phyloP scores from a whole-genome alignment of 2,888 invertebrate species.

The Strigamia transsilvanica region DNA sequence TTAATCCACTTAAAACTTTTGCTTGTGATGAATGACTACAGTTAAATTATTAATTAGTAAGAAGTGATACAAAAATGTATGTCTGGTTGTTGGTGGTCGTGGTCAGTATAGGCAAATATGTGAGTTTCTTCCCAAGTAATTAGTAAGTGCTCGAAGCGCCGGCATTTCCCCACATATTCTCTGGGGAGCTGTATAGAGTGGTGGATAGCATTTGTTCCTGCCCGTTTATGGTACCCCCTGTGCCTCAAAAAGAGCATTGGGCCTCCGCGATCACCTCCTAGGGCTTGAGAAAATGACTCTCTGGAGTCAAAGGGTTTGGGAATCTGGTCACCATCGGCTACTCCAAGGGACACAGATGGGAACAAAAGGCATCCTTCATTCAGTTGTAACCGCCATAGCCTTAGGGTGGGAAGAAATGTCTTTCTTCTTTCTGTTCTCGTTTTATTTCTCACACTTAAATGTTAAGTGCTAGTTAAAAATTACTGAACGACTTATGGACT shows the following conservation, averaged over 20 bases:
- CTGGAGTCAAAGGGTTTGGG: slow-evolving; percentile 46
- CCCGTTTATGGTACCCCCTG: slow-evolving; percentile 38
- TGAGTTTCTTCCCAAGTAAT: slow-evolving; percentile 14
- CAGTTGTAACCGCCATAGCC: slow-evolving; percentile 22
- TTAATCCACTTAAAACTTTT: background rate
- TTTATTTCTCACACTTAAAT: background rate
- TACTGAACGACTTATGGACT: too few species aligned
- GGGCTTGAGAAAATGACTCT: slow-evolving; percentile 39
- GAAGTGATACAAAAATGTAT: background rate
- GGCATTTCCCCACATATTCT: slow-evolving; percentile 11
- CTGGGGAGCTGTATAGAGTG: slow-evolving; percentile 32
- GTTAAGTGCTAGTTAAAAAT: background rate
- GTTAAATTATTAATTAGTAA: background rate
- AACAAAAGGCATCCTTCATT: slow-evolving; percentile 34
- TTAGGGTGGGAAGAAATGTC: slow-evolving; percentile 1
- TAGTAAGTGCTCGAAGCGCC: slow-evolving; percentile 24
- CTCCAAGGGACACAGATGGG: slow-evolving; percentile 15
- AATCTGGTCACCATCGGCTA: slow-evolving; percentile 33
- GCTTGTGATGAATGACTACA: background rate
- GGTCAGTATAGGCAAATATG: background rate
- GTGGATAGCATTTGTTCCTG: slow-evolving; percentile 27
- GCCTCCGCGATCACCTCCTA: slow-evolving; percentile 15
- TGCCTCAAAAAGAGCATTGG: slow-evolving; percentile 16
- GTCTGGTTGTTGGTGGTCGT: background rate
- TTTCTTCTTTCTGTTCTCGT: slow-evolving; percentile 1